A percentile compares a stretch with the other conserved stretches of the same genome.
phyloP scores from a whole-genome alignment of 2,888 invertebrate species.

The Volucella zonaria region DNA sequence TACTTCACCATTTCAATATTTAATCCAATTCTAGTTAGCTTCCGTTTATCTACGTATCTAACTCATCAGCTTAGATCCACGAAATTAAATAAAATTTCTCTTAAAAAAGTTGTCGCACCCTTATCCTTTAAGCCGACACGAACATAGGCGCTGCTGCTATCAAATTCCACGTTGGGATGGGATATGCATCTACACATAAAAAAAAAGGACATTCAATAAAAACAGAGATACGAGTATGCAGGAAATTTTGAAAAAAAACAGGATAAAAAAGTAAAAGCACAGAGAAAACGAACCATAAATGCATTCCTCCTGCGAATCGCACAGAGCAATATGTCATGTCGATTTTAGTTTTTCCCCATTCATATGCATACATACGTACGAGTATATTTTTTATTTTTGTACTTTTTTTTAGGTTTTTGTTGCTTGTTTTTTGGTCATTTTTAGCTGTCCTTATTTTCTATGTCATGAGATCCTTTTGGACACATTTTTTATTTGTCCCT shows the following conservation, averaged over 20 bases:
- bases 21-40: background rate
- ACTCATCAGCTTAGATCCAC: slow-evolving; percentile 15
- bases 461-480: slow-evolving; percentile 49
- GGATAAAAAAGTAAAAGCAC: slow-evolving; percentile 8
- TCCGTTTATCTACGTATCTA: background rate
- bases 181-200: background rate
- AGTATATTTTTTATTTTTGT: too few relatives aligned
- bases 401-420: slow-evolving; percentile 39
- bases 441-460: slow-evolving; percentile 66
- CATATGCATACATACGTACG: background rate
- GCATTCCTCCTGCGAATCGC: slow-evolving; percentile 57
- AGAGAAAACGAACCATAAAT: slow-evolving; percentile 49
- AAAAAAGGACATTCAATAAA: background rate
- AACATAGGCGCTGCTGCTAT: slow-evolving; percentile 5
- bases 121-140: slow-evolving; percentile 1
- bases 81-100: background rate
- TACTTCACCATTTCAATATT: background rate
- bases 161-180: background rate
- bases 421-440: slow-evolving; percentile 50
- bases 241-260: background rate
- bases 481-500: slow-evolving; percentile 39
- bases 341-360: slow-evolving; percentile 65
- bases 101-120: background rate
- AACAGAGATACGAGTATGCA: background rate
- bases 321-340: slow-evolving; percentile 70